Conservation (phyloP, 2,888 invertebrate species). For the Amiota minor region DNA sequence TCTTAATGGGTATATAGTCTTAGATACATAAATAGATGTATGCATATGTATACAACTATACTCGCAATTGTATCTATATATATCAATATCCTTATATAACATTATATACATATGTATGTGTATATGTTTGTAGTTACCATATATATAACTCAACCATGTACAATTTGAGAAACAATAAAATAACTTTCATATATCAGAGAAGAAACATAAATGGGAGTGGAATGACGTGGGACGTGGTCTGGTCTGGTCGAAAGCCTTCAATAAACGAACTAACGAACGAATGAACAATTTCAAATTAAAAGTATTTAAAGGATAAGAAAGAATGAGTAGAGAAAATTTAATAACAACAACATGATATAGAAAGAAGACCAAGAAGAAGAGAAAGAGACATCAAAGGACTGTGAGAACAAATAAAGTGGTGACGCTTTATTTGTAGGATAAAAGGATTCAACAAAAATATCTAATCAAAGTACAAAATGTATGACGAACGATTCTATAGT, state of each 20-base stretch:
- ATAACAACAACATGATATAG: background rate
- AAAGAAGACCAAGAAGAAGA: slow-evolving; percentile 31
- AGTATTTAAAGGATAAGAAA: slow-evolving; percentile 22
- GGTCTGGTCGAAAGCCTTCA: background rate
- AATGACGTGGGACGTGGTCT: background rate
- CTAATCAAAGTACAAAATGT: no score
- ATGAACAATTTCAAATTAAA: slow-evolving; percentile 11
- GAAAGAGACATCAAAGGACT: slow-evolving; percentile 35
- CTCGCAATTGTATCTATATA: no score
- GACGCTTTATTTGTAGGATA: no score
- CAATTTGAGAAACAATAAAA: slow-evolving; percentile 46
- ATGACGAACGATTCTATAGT: no score
- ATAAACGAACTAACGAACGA: background rate
- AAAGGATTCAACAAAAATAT: no score
- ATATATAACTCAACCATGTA: background rate
- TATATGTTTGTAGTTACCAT: background rate
- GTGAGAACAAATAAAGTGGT: slow-evolving; percentile 44
- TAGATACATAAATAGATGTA: no score
- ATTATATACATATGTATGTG: background rate
- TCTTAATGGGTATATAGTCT: no score
- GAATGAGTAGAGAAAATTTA: slow-evolving; percentile 23
- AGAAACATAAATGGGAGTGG: slow-evolving; percentile 18
- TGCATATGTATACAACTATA: no score
- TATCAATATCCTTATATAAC: background rate
- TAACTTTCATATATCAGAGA: slow-evolving; percentile 55